Percentiles rank a stretch among this genome's conserved stretches.
phyloP scores from a whole-genome alignment of 2,113 vertebrate genomes.

The Colius striatus region DNA sequence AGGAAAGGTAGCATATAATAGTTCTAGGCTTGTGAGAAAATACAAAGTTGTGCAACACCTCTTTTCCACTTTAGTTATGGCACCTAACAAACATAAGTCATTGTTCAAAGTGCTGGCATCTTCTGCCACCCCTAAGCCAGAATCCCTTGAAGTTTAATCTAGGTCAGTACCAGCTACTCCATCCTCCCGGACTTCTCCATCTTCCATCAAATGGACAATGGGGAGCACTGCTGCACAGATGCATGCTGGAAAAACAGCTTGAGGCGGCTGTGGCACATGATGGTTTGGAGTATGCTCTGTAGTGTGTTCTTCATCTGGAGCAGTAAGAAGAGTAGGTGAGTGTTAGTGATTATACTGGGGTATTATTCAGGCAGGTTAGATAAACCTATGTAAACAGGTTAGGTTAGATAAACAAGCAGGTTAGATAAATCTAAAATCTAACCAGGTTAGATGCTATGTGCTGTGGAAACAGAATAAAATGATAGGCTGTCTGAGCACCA shows the following conservation, averaged over 20 bases:
- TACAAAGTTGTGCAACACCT: neutral
- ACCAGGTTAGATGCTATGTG: neutral
- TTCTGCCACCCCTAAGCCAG: neutral
- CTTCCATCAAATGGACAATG: slow-evolving; percentile 98
- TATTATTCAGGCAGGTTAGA: neutral
- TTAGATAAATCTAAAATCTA: no score
- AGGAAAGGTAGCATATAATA: neutral
- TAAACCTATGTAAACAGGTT: no score
- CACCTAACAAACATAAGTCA: neutral
- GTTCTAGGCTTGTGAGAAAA: neutral
- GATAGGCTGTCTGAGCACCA: neutral
- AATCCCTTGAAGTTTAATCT: neutral
- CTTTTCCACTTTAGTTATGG: neutral
- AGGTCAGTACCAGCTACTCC: slow-evolving; percentile 89
- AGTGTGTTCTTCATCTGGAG: slow-evolving; percentile 92
- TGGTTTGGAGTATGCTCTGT: slow-evolving; percentile 96
- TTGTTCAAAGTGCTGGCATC: neutral
- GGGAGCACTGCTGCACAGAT: slow-evolving; percentile 97
- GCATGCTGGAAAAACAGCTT: slow-evolving; percentile 97
- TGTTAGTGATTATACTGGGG: neutral
- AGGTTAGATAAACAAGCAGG: no score
- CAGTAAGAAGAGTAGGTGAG: neutral
- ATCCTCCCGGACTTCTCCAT: slow-evolving; percentile 95
- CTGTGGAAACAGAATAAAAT: neutral
- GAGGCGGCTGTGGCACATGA: slow-evolving; percentile 93